These are phyloP conservation scores for Phalanger gymnotis DNA, from an alignment of 2,797 vertebrate species.

Conservation along the genomic window DNA sequence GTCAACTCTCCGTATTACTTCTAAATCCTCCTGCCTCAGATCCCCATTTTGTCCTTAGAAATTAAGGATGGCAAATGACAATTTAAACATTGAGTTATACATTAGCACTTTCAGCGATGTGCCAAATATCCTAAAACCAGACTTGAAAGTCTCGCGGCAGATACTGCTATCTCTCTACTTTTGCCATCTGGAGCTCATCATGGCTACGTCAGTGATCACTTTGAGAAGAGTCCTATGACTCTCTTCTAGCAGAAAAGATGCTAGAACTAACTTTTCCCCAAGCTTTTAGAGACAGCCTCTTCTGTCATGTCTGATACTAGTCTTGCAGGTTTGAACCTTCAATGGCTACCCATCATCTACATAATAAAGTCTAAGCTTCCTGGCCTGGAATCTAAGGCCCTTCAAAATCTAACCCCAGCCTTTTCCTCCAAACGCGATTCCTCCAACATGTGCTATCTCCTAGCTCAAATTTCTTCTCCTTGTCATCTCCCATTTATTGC, in stretches of 20 bases:
- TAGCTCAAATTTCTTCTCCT: neutral
- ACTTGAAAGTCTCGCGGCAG: conserved; percentile 59
- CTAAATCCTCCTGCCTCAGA: conserved; percentile 63
- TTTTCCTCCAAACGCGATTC: neutral
- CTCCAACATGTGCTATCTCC: neutral
- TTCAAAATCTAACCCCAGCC: neutral
- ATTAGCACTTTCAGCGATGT: conserved; percentile 52
- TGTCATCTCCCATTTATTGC: neutral
- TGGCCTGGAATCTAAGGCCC: neutral
- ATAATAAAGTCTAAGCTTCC: neutral
- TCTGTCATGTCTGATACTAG: conserved; percentile 13
- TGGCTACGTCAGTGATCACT: conserved; percentile 51
- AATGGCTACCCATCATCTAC: neutral
- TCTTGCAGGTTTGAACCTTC: conserved; percentile 21
- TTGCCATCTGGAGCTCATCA: conserved; percentile 57
- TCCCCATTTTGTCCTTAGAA: conserved; percentile 66
- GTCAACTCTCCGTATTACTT: conserved; percentile 64
- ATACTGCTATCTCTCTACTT: conserved; percentile 63
- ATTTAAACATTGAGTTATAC: conserved; percentile 64
- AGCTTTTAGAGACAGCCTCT: conserved; percentile 53
- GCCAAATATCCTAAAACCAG: conserved; percentile 66
- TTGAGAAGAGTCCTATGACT: conserved; percentile 51
- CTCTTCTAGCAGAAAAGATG: conserved; percentile 67
- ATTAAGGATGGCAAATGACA: conserved; percentile 56
- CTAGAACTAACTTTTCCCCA: conserved; percentile 59